Conservation (phyloP, 2,797 vertebrate genomes). For the Crocidura indochinensis region DNA sequence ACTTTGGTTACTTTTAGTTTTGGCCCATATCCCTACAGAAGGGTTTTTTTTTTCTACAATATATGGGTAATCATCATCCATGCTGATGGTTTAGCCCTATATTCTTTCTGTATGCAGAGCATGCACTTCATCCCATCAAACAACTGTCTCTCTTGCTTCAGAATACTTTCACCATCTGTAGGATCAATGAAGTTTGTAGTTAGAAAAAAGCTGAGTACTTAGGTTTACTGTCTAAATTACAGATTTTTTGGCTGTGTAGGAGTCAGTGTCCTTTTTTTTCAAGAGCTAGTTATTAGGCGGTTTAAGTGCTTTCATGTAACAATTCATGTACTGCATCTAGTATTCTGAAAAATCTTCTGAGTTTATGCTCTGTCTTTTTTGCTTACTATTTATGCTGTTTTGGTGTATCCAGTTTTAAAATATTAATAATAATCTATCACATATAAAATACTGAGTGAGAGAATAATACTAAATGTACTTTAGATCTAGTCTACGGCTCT, state of each 20-base stretch:
- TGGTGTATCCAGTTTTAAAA: slow-evolving; percentile 5
- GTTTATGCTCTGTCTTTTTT: not conserved
- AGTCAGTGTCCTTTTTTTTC: not conserved
- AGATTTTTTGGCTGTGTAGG: not conserved
- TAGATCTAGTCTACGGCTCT: not conserved
- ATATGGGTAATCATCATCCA: too few species aligned
- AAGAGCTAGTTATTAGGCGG: not conserved
- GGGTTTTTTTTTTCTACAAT: too few species aligned
- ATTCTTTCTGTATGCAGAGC: too few species aligned
- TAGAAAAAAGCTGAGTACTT: not conserved
- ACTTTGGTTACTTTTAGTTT: too few species aligned
- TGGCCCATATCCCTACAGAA: too few species aligned
- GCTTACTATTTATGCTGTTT: not conserved
- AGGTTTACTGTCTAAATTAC: not conserved
- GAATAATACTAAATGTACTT: not conserved
- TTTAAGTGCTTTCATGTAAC: not conserved
- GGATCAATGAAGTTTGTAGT: not conserved
- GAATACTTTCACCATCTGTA: too few species aligned
- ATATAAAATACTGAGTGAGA: not conserved
- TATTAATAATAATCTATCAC: not conserved
- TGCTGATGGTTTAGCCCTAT: too few species aligned
- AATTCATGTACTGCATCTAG: not conserved
- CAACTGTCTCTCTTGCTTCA: too few species aligned
- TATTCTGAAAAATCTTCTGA: not conserved
- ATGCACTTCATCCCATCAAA: too few species aligned